Conservation (phyloP, 2,113 vertebrate genomes). For the Poecilia latipinna region DNA sequence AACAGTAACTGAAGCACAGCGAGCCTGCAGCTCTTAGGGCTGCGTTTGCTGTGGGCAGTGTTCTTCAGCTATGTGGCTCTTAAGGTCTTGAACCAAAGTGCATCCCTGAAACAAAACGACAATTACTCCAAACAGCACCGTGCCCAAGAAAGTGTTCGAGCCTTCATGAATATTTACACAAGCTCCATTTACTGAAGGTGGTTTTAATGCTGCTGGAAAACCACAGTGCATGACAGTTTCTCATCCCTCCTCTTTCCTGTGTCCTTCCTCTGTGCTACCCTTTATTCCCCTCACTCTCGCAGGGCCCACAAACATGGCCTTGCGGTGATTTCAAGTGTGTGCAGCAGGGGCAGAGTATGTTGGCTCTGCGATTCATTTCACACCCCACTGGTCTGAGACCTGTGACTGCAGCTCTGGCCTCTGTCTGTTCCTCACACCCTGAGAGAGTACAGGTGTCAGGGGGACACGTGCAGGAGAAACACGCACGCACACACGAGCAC, state of each 20-base stretch:
- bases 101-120: conserved; percentile 17
- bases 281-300: not conserved
- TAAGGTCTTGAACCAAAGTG: not conserved
- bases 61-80: conserved; percentile 12
- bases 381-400: conserved; percentile 79
- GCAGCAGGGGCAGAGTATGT: conserved; percentile 46
- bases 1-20: not conserved
- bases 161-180: conserved; percentile 47
- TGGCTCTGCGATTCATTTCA: conserved; percentile 74
- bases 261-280: conserved; percentile 17
- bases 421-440: conserved; percentile 68
- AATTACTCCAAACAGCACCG: conserved; percentile 7
- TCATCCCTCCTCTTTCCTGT: conserved; percentile 24
- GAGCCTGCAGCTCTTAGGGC: not conserved
- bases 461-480: conserved; percentile 53
- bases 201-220: conserved; percentile 11
- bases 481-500: conserved; percentile 34
- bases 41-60: not conserved
- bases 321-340: conserved; percentile 27
- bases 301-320: conserved; percentile 12
- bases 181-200: conserved; percentile 28
- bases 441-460: conserved; percentile 71
- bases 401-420: conserved; percentile 73
- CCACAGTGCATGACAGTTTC: conserved; percentile 16
- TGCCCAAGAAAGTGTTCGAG: conserved; percentile 12